Conservation (phyloP, 2,113 vertebrate species). For the Eubucco bourcierii region DNA sequence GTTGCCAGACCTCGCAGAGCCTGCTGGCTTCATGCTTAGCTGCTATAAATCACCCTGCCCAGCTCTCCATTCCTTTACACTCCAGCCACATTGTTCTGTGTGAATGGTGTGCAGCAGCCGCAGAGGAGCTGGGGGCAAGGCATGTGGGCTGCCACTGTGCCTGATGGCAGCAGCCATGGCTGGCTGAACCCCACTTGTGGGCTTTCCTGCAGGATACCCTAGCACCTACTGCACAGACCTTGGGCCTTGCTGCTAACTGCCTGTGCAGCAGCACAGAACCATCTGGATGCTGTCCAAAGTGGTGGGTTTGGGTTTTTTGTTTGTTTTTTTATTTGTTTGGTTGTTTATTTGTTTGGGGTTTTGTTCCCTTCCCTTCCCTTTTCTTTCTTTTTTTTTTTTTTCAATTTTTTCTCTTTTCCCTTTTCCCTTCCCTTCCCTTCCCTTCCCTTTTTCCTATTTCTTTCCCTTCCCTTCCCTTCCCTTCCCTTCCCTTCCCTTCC, state of each 20-base stretch:
- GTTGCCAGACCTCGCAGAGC: not conserved
- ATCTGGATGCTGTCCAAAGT: not conserved
- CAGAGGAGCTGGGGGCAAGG: conserved; percentile 1
- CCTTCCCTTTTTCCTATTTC: no score
- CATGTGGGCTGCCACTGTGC: not conserved
- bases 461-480: no score
- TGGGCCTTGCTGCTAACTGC: not conserved
- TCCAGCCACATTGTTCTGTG: not conserved
- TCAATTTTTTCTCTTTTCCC: no score
- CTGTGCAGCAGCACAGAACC: not conserved
- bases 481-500: no score
- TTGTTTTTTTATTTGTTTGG: not conserved
- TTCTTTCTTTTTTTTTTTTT: no score
- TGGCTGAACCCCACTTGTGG: not conserved
- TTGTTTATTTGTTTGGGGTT: no score
- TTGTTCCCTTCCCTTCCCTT: no score
- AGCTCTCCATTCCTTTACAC: not conserved
- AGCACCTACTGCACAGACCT: not conserved
- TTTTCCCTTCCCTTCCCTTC: no score
- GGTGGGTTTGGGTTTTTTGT: not conserved
- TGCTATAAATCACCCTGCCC: not conserved
- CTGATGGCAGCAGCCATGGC: not conserved
- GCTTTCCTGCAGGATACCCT: not conserved
- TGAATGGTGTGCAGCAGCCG: not conserved
- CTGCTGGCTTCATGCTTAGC: not conserved